Evolutionary conservation across 2,113 vertebrate genomes (phyloP), one percentile per base, ranked within the genome.

Genomic region (Cottus gobio): DNA sequence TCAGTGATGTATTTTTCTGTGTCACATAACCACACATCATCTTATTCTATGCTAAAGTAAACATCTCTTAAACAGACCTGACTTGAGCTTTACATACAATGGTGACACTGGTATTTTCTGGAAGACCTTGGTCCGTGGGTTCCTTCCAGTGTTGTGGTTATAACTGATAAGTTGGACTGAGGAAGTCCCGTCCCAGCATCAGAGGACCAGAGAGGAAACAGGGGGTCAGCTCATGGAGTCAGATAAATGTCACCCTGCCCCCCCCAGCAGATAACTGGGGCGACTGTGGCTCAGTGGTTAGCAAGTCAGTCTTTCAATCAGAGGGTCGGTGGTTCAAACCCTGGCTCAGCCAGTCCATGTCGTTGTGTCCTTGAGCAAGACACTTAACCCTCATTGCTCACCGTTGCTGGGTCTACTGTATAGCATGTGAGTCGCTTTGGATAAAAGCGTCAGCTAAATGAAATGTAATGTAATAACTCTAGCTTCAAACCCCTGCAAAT

Each of bases 151-250:
- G 88, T 92, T 96, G 93, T 96, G 96, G 84, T 89, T 95, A 88
- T 89, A 87, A 82, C 89, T 94, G 95, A 95, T 95, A 95, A 96
- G 88, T 50, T 50, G 52, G 30, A 77, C 84, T 67, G 77, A 95
- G 94, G 94, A 96, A 96, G 95, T 95, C 91, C 92, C 87, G 75
- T 95, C 95, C 93, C 85, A 90, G 83, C 90, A 83, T 90, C 90
- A 80, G 71, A 95, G 94, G 87, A 86, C 92, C 80, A 31, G 85
- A 87, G 79, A 82, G 91, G 95, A 95, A 94, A 94, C 75, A 5
- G 64, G 57, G 57, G 90, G 77, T 88, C 82, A 91, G 75, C 84
- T 85, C 89, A 68, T 16, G 83, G 79, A 83, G 90, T 83, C 87
- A 85, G 86, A 93, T 94, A 93, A 94, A 87, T 80, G 44, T 13